phyloP scores from a whole-genome alignment of 1,140 invertebrate species.

The Metaphire vulgaris region DNA sequence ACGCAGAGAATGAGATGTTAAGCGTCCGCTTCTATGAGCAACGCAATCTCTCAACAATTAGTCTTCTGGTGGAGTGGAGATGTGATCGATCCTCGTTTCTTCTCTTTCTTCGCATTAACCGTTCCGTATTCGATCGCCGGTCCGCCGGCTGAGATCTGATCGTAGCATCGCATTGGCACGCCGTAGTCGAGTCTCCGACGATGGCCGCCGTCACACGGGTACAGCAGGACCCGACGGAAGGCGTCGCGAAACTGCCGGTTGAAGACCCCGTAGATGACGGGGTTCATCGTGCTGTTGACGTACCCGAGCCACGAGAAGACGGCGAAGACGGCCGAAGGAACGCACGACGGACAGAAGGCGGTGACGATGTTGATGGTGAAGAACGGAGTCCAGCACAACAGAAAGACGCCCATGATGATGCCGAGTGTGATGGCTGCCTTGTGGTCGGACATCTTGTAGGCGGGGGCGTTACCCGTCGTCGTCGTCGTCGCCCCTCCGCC shows the following conservation, averaged over 20 bases:
- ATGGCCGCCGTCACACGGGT: conserved; percentile 43
- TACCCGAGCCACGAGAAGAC: conserved; percentile 97
- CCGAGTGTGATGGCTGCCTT: conserved; percentile 94
- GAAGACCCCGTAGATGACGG: conserved; percentile 50
- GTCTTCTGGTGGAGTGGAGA: too few species aligned
- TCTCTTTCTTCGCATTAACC: too few species aligned
- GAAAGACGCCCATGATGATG: conserved; percentile 85
- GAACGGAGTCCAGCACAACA: conserved; percentile 89
- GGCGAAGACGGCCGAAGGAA: conserved; percentile 70
- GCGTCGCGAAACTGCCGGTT: conserved; percentile 49
- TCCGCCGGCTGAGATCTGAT: too few species aligned
- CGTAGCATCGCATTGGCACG: too few species aligned
- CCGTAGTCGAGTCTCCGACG: too few species aligned
- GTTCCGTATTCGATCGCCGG: too few species aligned
- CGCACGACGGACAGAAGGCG: conserved; percentile 56
- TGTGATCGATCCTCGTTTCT: too few species aligned
- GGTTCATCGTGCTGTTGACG: conserved; percentile 66
- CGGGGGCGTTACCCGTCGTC: too few species aligned
- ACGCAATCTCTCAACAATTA: too few species aligned
- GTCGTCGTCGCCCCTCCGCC: too few species aligned
- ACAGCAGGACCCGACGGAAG: conserved; percentile 46
- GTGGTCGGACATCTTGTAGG: conserved; percentile 70
- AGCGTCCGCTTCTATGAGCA: too few species aligned
- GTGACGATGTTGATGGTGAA: conserved; percentile 87
- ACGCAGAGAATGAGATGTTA: too few species aligned